Percentiles rank a stretch among this genome's conserved stretches.
Conservation (phyloP, 2,888 invertebrate genomes). For the Eristalis intricaria region DNA sequence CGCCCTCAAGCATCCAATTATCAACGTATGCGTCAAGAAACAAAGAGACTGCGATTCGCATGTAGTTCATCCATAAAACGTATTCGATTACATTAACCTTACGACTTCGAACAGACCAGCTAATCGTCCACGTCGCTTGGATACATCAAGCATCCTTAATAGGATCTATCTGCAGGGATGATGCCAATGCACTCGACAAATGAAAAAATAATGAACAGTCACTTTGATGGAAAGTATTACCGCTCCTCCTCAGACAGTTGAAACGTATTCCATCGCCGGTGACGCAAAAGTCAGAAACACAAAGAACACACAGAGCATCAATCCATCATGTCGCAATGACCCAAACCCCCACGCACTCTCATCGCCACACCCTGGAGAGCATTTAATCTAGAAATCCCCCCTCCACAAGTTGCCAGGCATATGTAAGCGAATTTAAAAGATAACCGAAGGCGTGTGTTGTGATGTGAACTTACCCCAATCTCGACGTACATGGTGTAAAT, state of each 20-base stretch:
- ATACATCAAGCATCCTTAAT: background rate
- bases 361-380: background rate
- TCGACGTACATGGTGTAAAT: slow-evolving; percentile 88
- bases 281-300: background rate
- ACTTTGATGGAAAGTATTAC: background rate
- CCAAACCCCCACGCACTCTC: background rate
- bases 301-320: background rate
- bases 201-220: background rate
- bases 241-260: background rate
- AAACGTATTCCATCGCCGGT: background rate
- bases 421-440: background rate
- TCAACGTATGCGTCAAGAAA: background rate
- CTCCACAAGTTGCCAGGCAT: background rate
- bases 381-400: background rate
- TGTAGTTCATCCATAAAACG: background rate
- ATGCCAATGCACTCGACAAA: background rate
- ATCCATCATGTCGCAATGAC: background rate
- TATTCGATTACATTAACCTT: background rate
- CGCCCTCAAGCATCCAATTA: background rate
- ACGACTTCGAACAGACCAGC: background rate
- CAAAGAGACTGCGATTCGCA: background rate
- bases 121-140: background rate
- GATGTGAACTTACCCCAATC: slow-evolving; percentile 83
- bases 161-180: background rate
- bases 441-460: background rate